phyloP scores from a whole-genome alignment of 2,797 vertebrate genomes.

The Amphiprion clarkii region DNA sequence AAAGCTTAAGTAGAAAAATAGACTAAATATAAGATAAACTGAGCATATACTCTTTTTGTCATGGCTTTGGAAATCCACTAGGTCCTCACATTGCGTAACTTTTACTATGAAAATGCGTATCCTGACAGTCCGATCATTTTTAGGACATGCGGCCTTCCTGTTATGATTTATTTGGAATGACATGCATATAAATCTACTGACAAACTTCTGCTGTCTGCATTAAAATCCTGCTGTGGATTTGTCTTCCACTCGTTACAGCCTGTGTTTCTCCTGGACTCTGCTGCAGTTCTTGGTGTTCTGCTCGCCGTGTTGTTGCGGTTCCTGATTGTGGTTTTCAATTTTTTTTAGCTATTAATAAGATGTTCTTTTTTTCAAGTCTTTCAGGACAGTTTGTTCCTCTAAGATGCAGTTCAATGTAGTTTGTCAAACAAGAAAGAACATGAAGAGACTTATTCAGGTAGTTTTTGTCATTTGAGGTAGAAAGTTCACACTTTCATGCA shows the following conservation, averaged over 20 bases:
- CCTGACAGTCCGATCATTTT: not conserved
- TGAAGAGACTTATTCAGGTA: not conserved
- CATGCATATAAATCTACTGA: not conserved
- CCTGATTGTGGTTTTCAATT: conserved; percentile 21
- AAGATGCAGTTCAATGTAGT: conserved; percentile 15
- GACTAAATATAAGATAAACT: no score
- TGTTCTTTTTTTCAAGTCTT: not conserved
- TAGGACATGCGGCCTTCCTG: not conserved
- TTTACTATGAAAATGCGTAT: not conserved
- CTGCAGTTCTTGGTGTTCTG: conserved; percentile 22
- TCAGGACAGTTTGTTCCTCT: conserved; percentile 54
- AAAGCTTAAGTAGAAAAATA: no score
- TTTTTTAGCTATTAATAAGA: conserved; percentile 9
- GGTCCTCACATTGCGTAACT: no score
- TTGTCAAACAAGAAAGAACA: conserved; percentile 20
- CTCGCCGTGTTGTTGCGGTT: not conserved
- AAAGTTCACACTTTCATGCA: conserved; percentile 13
- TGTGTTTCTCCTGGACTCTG: conserved; percentile 35
- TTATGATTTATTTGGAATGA: not conserved
- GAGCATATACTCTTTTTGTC: no score
- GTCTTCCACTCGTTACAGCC: not conserved
- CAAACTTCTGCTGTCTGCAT: not conserved
- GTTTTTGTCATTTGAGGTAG: not conserved
- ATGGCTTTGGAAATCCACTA: no score
- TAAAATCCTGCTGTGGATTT: not conserved